Evolutionary conservation across 2,797 vertebrate species (phyloP).

Genomic region (Cuniculus paca): DNA sequence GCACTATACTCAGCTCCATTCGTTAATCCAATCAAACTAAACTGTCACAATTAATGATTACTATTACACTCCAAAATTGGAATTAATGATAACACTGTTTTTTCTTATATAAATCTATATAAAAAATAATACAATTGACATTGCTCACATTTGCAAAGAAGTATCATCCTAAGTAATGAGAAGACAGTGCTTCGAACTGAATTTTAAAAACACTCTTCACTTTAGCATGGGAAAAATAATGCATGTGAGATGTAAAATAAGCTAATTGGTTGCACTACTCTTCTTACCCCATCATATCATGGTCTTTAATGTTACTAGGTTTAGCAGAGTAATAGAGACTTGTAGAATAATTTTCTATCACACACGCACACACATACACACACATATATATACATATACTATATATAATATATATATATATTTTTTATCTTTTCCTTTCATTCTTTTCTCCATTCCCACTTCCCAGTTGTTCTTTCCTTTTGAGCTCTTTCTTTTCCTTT

Average conservation of each 20-base stretch:
- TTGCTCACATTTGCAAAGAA: background rate
- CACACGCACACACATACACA: no score
- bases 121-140: background rate
- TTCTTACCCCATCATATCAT: background rate
- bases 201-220: background rate
- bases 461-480: no score
- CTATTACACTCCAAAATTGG: background rate
- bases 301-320: background rate
- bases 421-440: no score
- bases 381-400: no score
- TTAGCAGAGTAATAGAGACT: background rate
- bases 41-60: background rate
- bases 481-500: no score
- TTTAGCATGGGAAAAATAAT: background rate
- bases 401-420: no score
- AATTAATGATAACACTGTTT: background rate
- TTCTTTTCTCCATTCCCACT: no score
- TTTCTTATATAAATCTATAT: background rate
- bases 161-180: background rate
- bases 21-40: background rate
- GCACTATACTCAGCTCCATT: background rate
- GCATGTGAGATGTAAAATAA: background rate
- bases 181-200: background rate
- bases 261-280: background rate
- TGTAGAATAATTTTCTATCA: no score